These are phyloP conservation scores for Callyntrura guangdongensis DNA, from an alignment of 2,888 invertebrate species.

Conservation along the genomic window DNA sequence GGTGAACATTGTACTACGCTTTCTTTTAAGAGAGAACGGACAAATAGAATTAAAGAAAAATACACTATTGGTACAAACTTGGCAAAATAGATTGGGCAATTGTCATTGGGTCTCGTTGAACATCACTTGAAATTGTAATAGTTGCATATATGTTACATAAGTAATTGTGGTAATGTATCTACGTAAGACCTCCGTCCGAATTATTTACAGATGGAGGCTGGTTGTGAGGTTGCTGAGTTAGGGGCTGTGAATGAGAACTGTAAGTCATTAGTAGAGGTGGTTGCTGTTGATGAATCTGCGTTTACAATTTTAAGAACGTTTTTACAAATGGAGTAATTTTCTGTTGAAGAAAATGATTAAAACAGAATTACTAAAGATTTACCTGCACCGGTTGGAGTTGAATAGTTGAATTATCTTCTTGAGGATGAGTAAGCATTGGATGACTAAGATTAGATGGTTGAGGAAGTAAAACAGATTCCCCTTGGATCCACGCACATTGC, in stretches of 20 bases:
- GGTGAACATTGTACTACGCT: neutral
- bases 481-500: constrained; percentile 90
- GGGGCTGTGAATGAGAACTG: constrained; percentile 55
- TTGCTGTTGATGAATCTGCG: constrained; percentile 47
- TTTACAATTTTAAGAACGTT: neutral
- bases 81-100: neutral
- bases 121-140: neutral
- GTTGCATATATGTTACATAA: neutral
- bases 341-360: neutral
- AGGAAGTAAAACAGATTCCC: constrained; percentile 70
- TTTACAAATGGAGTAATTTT: too few species aligned
- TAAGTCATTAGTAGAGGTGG: constrained; percentile 56
- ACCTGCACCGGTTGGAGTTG: constrained; percentile 66
- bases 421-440: constrained; percentile 43
- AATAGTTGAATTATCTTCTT: constrained; percentile 57
- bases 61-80: constrained; percentile 16
- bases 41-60: neutral
- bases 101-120: too few species aligned
- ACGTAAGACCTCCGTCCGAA: constrained; percentile 56
- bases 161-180: neutral
- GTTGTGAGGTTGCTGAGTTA: constrained; percentile 24
- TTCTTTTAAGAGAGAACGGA: neutral
- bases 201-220: constrained; percentile 37
- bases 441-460: constrained; percentile 57
- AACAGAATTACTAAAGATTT: constrained; percentile 7